phyloP scores from a whole-genome alignment of 2,888 invertebrate genomes.

The Notodonta ziczac region DNA sequence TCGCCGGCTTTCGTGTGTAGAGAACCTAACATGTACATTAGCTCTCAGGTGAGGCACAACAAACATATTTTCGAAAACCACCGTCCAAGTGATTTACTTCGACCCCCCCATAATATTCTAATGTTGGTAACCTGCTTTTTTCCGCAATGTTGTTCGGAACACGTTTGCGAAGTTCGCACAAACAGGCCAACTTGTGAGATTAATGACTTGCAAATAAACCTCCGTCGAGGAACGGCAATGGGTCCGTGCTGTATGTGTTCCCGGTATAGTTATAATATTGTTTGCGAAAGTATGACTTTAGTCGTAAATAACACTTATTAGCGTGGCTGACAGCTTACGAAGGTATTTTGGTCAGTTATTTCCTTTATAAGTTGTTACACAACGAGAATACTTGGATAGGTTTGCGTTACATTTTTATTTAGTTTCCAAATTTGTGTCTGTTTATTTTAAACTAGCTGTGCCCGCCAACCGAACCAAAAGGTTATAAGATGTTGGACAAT shows the following conservation, averaged over 20 bases:
- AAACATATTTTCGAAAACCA: background rate
- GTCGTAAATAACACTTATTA: background rate
- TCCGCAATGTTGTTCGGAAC: constrained; percentile 18
- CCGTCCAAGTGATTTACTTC: constrained; percentile 8
- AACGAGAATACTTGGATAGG: too few relatives aligned
- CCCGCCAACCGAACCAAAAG: too few relatives aligned
- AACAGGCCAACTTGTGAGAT: constrained; percentile 35
- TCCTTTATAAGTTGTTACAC: too few relatives aligned
- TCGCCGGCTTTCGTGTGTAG: too few relatives aligned
- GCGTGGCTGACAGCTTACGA: background rate
- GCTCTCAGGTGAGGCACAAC: too few relatives aligned
- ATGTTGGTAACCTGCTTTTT: constrained; percentile 21
- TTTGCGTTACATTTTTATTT: too few relatives aligned
- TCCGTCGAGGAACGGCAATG: constrained; percentile 16
- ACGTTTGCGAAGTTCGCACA: constrained; percentile 31
- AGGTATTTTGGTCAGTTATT: constrained; percentile 13
- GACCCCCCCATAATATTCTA: constrained; percentile 18
- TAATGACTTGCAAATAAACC: constrained; percentile 41
- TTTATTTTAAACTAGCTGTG: too few relatives aligned
- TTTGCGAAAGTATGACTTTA: background rate
- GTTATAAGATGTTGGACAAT: too few relatives aligned
- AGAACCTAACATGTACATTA: too few relatives aligned
- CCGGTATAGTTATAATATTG: background rate
- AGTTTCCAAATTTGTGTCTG: too few relatives aligned
- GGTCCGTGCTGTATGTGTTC: background rate